Base-by-base conservation (phyloP, 2,888 invertebrate genomes). In the Electrophaes corylata region DNA sequence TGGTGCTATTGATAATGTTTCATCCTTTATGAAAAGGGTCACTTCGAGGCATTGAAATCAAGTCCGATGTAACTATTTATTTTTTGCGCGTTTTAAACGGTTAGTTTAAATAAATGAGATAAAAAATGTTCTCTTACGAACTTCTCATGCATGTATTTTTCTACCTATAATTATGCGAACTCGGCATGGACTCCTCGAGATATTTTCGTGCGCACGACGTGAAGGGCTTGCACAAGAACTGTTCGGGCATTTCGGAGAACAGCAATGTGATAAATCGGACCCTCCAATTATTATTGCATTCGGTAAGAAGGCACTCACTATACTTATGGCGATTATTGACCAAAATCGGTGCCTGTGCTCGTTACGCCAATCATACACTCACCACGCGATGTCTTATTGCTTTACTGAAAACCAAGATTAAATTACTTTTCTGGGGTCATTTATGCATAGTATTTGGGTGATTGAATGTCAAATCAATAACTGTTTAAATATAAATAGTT, bases 231-330 rank as follows among this genome's bases (percentile, higher is more conserved):
- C 86, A 86, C 84, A 89, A 90, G 86, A 88, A 88, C 79, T 85
- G 86, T 85, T 86, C 88, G 79, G 84, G 79, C 84, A 71, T 84
- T 91, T 91, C 91, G 82, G 84, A 86, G 91, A 91, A 91, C 83
- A 82, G 81, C 71, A 79, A 86, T 86, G 89, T 91, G 91, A 90
- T 90, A 89, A 91, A 89, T 88, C 87, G 88, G 82, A 87, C 87
- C 89, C 88, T 78, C 88, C 88, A 90, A 90, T 91, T 90, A 91
- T 90, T 87, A 86, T 88, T 83, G 84, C 86, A 89, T 89, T 90
- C 85, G 83, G 88, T 84, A 79, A 81, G 86, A 88, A 88, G 85
- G 86, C 86, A 81, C 83, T 87, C 76, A 80, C 84, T 83, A 83
- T 86, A 88, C 87, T 88, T 89, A 88, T 78, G 78, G 81, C 82